Evolutionary conservation across 2,797 vertebrate species (phyloP), one percentile per base, ranked within the genome.

Genomic region (Allochrocebus solatus): DNA sequence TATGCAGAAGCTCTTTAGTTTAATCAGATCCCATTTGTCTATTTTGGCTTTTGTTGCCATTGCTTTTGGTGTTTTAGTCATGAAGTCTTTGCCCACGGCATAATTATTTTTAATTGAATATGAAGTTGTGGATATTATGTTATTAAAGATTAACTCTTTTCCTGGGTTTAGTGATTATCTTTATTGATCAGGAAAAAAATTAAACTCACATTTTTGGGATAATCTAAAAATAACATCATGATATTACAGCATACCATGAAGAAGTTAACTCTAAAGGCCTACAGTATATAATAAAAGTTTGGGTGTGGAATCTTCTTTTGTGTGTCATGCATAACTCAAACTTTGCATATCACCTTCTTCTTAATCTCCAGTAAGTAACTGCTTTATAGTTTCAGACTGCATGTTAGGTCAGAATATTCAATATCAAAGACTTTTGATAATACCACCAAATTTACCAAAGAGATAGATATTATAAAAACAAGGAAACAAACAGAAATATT

Each of bases 221-320:
- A 74, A 30, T n/a, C 30, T 67, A 24, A 41, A 78, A 36, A 43
- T 12, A 67, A 36, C 53, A 59, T 28, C 13, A 6, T 41, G 64
- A 17, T 8, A 46, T 6, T 12, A 28, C 0, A 39, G 19, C 24
- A 4, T 30, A 3, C 21, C 26, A 4, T 48, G 2, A 28, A 4
- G 12, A 79, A 76, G 17, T n/a, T 30, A 14, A 28, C 22, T 26
- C 39, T 19, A n/a, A 46, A 84, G 39, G 76, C 24, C 80, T 13
- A n/a, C 1, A 53, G 50, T 53, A 3, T 22, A 6, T n/a, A 91
- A 16, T n/a, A 64, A 61, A 74, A 72, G 10, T 72, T 46, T 7
- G 4, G 17, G 11, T 50, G 46, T 33, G 67, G 22, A 30, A 8
- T 67, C 5, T 28, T 55, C 46, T 53, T 3, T n/a, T 30, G 72